Evolutionary conservation across 2,888 invertebrate genomes (phyloP).

Genomic region (Chrysopilus asiliformis): DNA sequence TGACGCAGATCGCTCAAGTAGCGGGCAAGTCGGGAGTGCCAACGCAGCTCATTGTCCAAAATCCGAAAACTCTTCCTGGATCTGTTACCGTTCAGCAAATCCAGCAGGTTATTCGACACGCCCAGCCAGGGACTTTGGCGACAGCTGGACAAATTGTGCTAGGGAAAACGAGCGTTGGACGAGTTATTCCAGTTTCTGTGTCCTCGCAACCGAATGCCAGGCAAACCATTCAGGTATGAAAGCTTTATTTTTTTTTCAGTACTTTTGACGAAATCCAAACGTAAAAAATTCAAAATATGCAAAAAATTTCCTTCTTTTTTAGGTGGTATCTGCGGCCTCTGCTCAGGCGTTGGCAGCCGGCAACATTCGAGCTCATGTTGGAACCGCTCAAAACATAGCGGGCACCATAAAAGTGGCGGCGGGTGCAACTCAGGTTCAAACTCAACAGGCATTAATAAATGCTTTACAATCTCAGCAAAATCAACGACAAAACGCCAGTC

Average conservation of each 20-base stretch:
- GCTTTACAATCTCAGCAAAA: conserved; percentile 43
- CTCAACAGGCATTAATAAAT: conserved; percentile 41
- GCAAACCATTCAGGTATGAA: conserved; percentile 41
- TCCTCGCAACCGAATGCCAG: conserved; percentile 39
- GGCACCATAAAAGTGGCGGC: conserved; percentile 40
- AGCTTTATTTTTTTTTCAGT: background rate
- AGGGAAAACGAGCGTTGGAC: conserved; percentile 45
- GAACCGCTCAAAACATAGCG: conserved; percentile 34
- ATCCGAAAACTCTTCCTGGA: conserved; percentile 40
- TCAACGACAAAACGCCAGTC: conserved; percentile 44
- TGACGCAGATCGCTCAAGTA: conserved; percentile 39
- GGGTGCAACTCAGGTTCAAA: conserved; percentile 30
- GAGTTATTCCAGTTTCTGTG: conserved; percentile 54
- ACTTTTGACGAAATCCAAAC: background rate
- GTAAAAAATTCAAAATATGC: background rate
- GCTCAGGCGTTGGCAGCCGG: conserved; percentile 38
- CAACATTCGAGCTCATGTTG: conserved; percentile 39
- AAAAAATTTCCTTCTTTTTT: conserved; percentile 1
- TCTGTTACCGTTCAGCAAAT: conserved; percentile 61
- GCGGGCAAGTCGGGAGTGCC: conserved; percentile 39
- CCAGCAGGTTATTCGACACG: conserved; percentile 57
- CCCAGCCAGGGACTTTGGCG: conserved; percentile 34
- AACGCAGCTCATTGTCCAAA: conserved; percentile 58
- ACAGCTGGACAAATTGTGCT: conserved; percentile 41
- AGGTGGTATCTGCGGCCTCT: conserved; percentile 46